Base-by-base conservation (phyloP, 1,140 invertebrate genomes). In the Halotydeus destructor region DNA sequence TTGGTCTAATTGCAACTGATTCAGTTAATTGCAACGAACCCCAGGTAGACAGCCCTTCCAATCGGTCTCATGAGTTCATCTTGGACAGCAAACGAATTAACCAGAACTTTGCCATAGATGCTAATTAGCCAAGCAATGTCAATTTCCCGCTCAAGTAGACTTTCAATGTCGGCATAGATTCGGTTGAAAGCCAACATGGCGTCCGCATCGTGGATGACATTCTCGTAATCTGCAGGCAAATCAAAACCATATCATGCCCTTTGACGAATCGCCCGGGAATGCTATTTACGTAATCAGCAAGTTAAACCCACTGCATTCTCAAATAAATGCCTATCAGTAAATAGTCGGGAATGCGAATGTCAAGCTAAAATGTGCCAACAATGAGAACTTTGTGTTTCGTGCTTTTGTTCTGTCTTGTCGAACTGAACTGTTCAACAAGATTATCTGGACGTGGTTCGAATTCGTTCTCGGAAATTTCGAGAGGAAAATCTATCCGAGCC, bases 31-130 rank as follows among this genome's bases (percentile, higher is more conserved):
- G 33, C 21, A 34, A 33, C 41, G 9, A 16, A 44, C 42, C 43
- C 43, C 22, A 45, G 36, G 35, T 45, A 45, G 3, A 45, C 5
- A 8, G 32, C 43, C 25, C 43, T 6, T 11, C 43, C 43, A 30
- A 45, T 45, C 21, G 5, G 25, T 3, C 14, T 3, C 9, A 45
- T 11, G 2, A 22, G 24, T 18, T 25, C 23, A 27, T 44, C 42
- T 6, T 44, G 42, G 30, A 45, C 30, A 2, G 43, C 43, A 41
- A 45, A 45, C 32, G 43, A 45, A 34, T 45, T 45, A 38, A 41
- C 24, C 2, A 45, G 21, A 16, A 45, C 32, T 34, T 45, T 45
- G 18, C 43, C 43, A 35, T 45, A 45, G n/a, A 45, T 42, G 12
- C 37, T n/a, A 26, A 45, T 41, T 12, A 38, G n/a, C 6, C 6